A percentile compares a stretch with the other conserved stretches of the same genome.
Conservation (phyloP, 2,113 vertebrate genomes). For the Xiphophorus maculatus region DNA sequence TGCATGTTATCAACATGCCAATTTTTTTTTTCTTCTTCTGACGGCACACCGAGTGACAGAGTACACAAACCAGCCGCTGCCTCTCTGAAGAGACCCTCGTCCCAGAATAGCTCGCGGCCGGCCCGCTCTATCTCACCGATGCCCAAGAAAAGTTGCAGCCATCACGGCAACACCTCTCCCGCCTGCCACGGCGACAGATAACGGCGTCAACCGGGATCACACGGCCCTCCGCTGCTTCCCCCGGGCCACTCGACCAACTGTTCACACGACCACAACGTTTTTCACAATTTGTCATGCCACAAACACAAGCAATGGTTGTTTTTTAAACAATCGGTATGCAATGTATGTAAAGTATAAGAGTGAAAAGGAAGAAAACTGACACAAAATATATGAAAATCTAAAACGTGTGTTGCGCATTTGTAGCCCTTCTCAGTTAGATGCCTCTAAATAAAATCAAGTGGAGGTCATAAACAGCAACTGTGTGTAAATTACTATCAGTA, state of each 20-base stretch:
- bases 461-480: no score
- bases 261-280: not conserved
- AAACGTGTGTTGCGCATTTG: not conserved
- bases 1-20: constrained; percentile 77
- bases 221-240: not conserved
- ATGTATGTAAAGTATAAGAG: no score
- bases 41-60: constrained; percentile 71
- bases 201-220: constrained; percentile 68
- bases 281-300: no score
- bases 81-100: constrained; percentile 74
- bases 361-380: no score
- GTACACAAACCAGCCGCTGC: constrained; percentile 78
- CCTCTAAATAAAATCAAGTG: no score
- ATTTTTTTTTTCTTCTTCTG: constrained; percentile 49
- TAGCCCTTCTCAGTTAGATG: no score
- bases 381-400: not conserved
- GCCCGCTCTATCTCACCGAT: constrained; percentile 73
- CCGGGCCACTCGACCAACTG: not conserved
- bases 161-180: constrained; percentile 72
- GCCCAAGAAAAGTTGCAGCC: constrained; percentile 73
- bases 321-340: no score
- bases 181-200: constrained; percentile 71
- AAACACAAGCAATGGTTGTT: not conserved
- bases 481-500: no score
- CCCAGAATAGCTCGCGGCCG: constrained; percentile 77